A percentile compares a stretch with the other conserved stretches of the same genome.
Conservation (phyloP, 1,140 invertebrate genomes). For the Drosophila novamexicana region DNA sequence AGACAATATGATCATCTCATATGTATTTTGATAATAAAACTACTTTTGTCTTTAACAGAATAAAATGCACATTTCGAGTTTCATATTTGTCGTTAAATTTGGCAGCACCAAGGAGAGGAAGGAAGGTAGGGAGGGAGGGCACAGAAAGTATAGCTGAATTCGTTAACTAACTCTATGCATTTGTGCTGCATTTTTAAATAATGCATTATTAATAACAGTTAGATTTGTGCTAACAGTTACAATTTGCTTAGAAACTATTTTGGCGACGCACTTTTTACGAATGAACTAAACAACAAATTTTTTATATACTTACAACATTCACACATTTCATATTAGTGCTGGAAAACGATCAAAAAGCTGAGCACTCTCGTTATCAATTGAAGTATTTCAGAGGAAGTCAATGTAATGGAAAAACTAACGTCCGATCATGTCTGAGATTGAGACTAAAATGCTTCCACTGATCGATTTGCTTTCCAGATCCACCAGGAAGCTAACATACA, state of each 20-base stretch:
- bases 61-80: constrained; percentile 51
- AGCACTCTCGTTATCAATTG: neutral
- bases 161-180: constrained; percentile 14
- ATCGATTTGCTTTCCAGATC: constrained; percentile 13
- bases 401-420: neutral
- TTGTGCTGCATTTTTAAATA: constrained; percentile 17
- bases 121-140: constrained; percentile 4
- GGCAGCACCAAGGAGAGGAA: constrained; percentile 50
- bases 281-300: constrained; percentile 43
- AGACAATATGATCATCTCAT: constrained; percentile 40
- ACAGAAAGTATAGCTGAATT: constrained; percentile 19
- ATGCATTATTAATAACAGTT: constrained; percentile 27
- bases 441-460: neutral
- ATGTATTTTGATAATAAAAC: constrained; percentile 46
- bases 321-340: constrained; percentile 19
- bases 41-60: constrained; percentile 39
- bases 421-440: neutral
- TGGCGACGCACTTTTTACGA: constrained; percentile 43
- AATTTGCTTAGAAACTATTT: constrained; percentile 40
- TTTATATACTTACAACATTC: constrained; percentile 30
- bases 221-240: constrained; percentile 46
- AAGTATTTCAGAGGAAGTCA: neutral
- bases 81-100: constrained; percentile 42
- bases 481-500: constrained; percentile 19
- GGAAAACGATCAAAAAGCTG: constrained; percentile 20